A percentile compares a stretch with the other conserved stretches of the same genome.
phyloP scores from a whole-genome alignment of 2,888 invertebrate genomes.

The Phortica okadai region DNA sequence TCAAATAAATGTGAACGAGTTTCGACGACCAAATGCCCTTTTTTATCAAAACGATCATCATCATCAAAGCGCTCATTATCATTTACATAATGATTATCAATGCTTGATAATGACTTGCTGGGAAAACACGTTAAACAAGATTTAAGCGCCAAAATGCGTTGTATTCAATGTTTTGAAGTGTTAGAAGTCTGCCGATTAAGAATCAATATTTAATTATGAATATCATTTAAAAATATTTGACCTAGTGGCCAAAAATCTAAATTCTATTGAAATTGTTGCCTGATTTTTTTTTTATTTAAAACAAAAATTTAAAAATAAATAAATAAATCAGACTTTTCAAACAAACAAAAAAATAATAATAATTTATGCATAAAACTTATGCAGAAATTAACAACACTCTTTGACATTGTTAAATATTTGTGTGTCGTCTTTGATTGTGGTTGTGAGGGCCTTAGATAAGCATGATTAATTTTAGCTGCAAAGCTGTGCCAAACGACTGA shows the following conservation, averaged over 20 bases:
- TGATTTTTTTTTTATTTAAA: background rate
- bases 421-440: background rate
- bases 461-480: conserved; percentile 23
- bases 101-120: too few relatives aligned
- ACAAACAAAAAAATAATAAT: too few relatives aligned
- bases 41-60: background rate
- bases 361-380: background rate
- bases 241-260: conserved; percentile 11
- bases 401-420: conserved; percentile 18
- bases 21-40: background rate
- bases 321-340: conserved; percentile 10
- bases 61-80: background rate
- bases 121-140: conserved; percentile 5
- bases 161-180: background rate
- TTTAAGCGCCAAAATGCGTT: background rate
- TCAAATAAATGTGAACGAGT: background rate
- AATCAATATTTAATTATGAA: background rate
- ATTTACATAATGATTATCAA: background rate
- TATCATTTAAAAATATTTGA: background rate
- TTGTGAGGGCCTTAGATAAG: conserved; percentile 18
- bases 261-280: background rate
- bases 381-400: background rate
- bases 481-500: conserved; percentile 7
- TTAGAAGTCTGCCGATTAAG: background rate
- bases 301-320: background rate